Base-by-base conservation (phyloP, 2,888 invertebrate genomes). In the Leucophenga montana region DNA sequence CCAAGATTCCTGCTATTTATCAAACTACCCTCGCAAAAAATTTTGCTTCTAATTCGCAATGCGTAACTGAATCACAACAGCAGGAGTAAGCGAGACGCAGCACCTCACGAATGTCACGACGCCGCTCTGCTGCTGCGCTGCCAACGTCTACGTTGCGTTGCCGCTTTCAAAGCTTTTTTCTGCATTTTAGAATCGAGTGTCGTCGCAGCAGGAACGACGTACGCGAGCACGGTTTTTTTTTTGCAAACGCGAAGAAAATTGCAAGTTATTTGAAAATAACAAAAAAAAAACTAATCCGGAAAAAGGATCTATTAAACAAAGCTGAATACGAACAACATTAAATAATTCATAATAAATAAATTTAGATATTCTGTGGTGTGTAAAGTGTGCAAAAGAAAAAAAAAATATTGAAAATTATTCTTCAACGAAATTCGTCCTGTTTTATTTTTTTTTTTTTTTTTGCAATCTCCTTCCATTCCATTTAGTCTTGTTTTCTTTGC, bases 181-280 rank as follows among this genome's bases (percentile, higher is more conserved):
- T 48, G 48, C 84, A 88, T 87, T 87, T 87, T 85, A 88, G 85
- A 85, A 83, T 86, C 85, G 87, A 88, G 85, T 85, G 84, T 86
- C 85, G 87, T 81, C 80, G 84, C 77, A 82, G 85, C 82, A 86
- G 85, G 86, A 85, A 75, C 66, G 53, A 66, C 27, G 67, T 71
- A 67, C 65, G 68, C 69, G 61, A 68, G 69, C 56, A 69, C 57
- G 65, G 72, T 73, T 73, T 71, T 73, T 73, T 69, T 70, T 54
- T 72, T 78, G 73, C 70, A 56, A 62, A 67, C 68, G 68, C 67
- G 69, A 67, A 70, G 33, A 69, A 75, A 72, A 54, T 56, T 67
- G 64, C 22, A 39, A 70, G 16, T 20, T 18, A 69, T 54, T 50
- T 46, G n/a, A n/a, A n/a, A 59, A 48, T 16, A 61, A 18, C 9